Base-by-base conservation (phyloP, 2,888 invertebrate genomes). In the Polylopha cassiicola region DNA sequence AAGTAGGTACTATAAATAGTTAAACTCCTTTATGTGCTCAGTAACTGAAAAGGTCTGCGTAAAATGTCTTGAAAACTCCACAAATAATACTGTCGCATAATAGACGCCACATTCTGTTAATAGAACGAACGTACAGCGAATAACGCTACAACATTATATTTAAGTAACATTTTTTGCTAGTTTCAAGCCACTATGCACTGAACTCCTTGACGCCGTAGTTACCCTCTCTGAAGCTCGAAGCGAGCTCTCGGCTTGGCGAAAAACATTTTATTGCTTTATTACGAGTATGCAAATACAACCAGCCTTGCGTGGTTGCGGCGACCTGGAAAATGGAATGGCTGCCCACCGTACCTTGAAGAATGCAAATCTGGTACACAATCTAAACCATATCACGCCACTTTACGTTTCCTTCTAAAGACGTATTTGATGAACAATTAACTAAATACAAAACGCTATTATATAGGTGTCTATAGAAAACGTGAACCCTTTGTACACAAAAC, bases 281-380 rank as follows among this genome's bases (percentile, higher is more conserved):
- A 72, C 52, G 58, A 61, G 59, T 52, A 67, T 71, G 64, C 65
- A 65, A 72, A 72, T 65, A 65, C 48, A 58, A 57, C 50, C 49
- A 53, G 48, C 53, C 57, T 59, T 49, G 61, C 60, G 60, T 61
- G 61, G 65, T 57, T 57, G 54, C 53, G 51, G 48, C 57, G 61
- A 66, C 61, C 69, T 65, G 63, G 53, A 63, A 55, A 58, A 61
- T 61, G 56, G 61, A 69, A 62, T 56, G 55, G 56, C 59, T 59
- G 56, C 53, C 63, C 49, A 61, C 58, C 51, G 52, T 56, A 55
- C 49, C 53, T 50, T 58, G 55, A 61, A 64, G 62, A 62, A 61
- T 57, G 54, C 53, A 59, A 70, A 76, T 75, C 68, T 73, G 61
- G 75, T 62, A 52, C 73, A 62, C 62, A 63, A 65, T 69, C 65